Evolutionary conservation across 2,797 vertebrate genomes (phyloP).

Genomic region (Eremophila alpestris): DNA sequence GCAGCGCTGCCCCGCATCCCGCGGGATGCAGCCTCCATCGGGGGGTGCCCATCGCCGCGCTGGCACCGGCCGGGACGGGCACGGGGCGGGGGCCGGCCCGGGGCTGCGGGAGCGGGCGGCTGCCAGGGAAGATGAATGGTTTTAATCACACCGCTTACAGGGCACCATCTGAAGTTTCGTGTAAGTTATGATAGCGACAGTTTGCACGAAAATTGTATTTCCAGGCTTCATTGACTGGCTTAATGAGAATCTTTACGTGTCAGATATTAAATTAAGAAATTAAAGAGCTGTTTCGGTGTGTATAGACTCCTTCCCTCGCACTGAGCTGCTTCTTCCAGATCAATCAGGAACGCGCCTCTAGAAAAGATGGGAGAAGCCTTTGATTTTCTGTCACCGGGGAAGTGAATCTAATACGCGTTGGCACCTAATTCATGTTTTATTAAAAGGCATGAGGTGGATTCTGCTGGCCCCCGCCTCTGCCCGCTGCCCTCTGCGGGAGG

Average conservation of each 20-base stretch:
- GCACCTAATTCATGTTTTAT: constrained; percentile 77
- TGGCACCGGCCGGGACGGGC: not conserved
- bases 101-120: constrained; percentile 63
- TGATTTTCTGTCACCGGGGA: constrained; percentile 72
- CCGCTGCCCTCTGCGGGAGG: not conserved
- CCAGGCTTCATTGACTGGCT: constrained; percentile 85
- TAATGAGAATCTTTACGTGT: constrained; percentile 86
- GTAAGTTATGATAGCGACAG: constrained; percentile 84
- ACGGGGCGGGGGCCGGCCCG: not conserved
- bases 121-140: constrained; percentile 82
- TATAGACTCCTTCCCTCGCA: constrained; percentile 67
- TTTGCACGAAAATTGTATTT: constrained; percentile 85
- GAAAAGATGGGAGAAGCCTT: constrained; percentile 75
- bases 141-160: constrained; percentile 83
- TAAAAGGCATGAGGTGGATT: constrained; percentile 67
- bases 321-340: constrained; percentile 68
- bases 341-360: constrained; percentile 69
- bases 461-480: constrained; percentile 13
- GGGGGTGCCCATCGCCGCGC: fast-evolving
- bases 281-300: constrained; percentile 77
- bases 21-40: fast-evolving
- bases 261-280: constrained; percentile 85
- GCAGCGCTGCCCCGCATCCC: fast-evolving
- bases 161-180: constrained; percentile 78
- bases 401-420: constrained; percentile 70